A percentile compares a stretch with the other conserved stretches of the same genome.
Evolutionary conservation across 2,113 vertebrate genomes (phyloP).

Genomic region (Petroica traversi): DNA sequence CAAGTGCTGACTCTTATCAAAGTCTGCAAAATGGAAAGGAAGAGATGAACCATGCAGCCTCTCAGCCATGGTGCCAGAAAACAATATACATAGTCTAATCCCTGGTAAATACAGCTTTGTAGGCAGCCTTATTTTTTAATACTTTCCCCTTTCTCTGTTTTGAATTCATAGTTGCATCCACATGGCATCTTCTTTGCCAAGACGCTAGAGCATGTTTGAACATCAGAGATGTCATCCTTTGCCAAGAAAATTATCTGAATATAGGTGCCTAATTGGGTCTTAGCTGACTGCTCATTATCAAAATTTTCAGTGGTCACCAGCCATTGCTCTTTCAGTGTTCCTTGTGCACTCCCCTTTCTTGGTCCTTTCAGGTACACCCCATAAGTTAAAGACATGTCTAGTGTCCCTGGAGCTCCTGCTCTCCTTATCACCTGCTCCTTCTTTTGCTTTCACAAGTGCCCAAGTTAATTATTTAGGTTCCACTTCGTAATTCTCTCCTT

Average conservation of each 20-base stretch:
- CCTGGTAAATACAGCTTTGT: neutral
- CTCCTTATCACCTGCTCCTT: neutral
- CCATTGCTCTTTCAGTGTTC: neutral
- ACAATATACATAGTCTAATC: neutral
- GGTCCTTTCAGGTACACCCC: neutral
- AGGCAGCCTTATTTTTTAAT: neutral
- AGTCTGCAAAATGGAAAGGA: slow-evolving; percentile 4
- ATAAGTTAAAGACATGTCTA: neutral
- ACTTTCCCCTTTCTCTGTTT: neutral
- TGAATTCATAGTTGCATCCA: neutral
- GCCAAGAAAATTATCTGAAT: neutral
- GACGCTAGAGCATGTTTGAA: neutral
- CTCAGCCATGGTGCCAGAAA: neutral
- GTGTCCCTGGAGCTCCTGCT: neutral
- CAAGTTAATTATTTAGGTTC: neutral
- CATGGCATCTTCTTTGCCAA: neutral
- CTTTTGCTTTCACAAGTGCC: neutral
- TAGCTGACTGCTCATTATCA: neutral
- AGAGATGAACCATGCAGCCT: neutral
- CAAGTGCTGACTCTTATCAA: neutral
- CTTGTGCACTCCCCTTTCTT: neutral
- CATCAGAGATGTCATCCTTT: neutral
- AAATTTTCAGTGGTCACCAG: neutral
- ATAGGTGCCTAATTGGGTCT: neutral
- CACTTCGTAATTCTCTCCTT: neutral